Evolutionary conservation across 1,140 invertebrate genomes (phyloP).

Genomic region (Bombus superbus): DNA sequence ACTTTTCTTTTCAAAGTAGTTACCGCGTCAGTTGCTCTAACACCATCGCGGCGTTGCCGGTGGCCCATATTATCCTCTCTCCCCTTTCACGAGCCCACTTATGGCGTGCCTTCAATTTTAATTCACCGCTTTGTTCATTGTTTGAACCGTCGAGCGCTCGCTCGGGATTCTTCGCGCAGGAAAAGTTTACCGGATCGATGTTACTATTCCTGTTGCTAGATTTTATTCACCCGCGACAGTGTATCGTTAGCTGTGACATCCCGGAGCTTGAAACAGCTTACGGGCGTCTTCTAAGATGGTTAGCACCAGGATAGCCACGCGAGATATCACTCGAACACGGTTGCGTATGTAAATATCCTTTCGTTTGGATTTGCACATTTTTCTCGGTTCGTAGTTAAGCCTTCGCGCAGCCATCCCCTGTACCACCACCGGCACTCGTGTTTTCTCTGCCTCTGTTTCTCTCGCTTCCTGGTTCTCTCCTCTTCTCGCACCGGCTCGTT

Average conservation of each 20-base stretch:
- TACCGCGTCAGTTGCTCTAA: conserved; percentile 35
- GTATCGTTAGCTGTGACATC: neutral
- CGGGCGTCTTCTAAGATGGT: neutral
- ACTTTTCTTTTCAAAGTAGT: conserved; percentile 47
- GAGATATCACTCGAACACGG: conserved; percentile 11
- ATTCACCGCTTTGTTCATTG: conserved; percentile 39
- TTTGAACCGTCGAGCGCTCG: conserved; percentile 14
- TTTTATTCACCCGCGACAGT: neutral
- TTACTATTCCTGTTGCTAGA: neutral
- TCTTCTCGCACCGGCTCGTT: neutral
- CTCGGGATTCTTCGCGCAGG: neutral
- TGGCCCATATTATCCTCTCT: conserved; percentile 21
- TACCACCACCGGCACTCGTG: neutral
- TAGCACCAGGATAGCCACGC: neutral
- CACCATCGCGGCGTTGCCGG: neutral
- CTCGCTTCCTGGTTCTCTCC: neutral
- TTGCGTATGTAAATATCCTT: conserved; percentile 14
- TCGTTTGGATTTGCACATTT: conserved; percentile 2
- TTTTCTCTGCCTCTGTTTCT: neutral
- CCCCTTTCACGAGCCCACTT: conserved; percentile 21
- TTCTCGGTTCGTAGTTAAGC: conserved; percentile 7
- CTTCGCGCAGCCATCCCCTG: neutral
- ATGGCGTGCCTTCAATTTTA: conserved; percentile 38
- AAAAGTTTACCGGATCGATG: neutral
- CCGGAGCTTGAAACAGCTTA: neutral